Base-by-base conservation (phyloP, 2,113 vertebrate genomes). In the Redunca redunca region DNA sequence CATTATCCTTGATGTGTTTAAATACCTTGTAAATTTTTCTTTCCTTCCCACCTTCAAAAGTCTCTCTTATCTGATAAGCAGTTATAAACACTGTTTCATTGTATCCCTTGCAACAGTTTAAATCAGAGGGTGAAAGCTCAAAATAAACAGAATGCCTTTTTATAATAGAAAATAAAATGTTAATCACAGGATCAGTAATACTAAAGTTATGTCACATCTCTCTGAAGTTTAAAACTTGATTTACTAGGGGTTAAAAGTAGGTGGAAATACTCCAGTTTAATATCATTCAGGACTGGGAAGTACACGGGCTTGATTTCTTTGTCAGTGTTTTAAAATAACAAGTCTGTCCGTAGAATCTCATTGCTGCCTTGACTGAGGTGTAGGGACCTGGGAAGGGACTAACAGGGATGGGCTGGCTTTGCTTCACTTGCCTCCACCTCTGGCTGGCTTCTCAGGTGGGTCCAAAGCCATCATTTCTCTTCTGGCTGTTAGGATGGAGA, bases 31-130 rank as follows among this genome's bases (percentile, higher is more conserved):
- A 77, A 92, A 40, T 55, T 67, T 93, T 90, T 46, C 93, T 90
- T 94, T 10, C 28, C 52, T 21, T 82, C 25, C 60, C 88, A 90
- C 40, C 40, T 92, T 55, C 36, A 92, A 60, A n/a, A 3, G 10
- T 84, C 93, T 94, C 11, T 95, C 80, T 92, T 71, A 67, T 93
- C 82, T 57, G 30, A 58, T 93, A 77, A 94, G 57, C 36, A 83
- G 50, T 83, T 82, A 48, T 15, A 95, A 78, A 96, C 60, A 46
- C 12, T 53, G 23, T 57, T 89, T 84, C 21, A 23, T 36, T 87
- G 62, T 92, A 43, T 40, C 16, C 40, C 71, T 94, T 87, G 80
- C 83, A 83, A 55, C 57, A 48, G 5, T 95, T 83, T 71, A 88
- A 88, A 90, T 71, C 9, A 62, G 90, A 60, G 88, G 46, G 53